Percentiles rank a stretch among this genome's conserved stretches.
These are phyloP conservation scores for Brachionus angularis DNA, from an alignment of 1,140 invertebrate species.

Conservation along the genomic window DNA sequence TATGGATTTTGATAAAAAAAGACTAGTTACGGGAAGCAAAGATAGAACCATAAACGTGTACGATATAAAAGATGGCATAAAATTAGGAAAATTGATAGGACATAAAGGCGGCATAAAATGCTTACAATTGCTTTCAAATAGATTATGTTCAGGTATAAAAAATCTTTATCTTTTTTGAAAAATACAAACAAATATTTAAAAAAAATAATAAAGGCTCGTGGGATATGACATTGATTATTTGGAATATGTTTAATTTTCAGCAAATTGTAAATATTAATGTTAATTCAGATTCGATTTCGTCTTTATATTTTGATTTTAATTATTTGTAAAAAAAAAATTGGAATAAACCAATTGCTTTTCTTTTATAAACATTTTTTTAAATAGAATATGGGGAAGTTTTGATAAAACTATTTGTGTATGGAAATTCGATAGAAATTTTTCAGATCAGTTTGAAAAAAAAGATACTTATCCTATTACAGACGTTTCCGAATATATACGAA, in stretches of 20 bases:
- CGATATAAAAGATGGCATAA: constrained; percentile 19
- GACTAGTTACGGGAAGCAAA: constrained; percentile 19
- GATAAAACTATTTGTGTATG: constrained; percentile 32
- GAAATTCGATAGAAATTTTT: constrained; percentile 11
- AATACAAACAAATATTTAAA: too few relatives aligned
- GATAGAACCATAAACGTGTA: constrained; percentile 24
- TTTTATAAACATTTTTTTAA: too few relatives aligned
- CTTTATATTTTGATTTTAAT: constrained; percentile 28
- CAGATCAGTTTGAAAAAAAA: constrained; percentile 5
- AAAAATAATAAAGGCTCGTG: too few relatives aligned
- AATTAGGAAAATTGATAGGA: constrained; percentile 23
- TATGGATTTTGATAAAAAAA: constrained; percentile 41
- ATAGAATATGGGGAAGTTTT: constrained; percentile 5
- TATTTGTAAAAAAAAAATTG: constrained; percentile 36
- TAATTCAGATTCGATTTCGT: constrained; percentile 11
- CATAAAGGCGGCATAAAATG: constrained; percentile 36
- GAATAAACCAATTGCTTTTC: too few relatives aligned
- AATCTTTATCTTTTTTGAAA: too few relatives aligned
- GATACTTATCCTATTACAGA: background rate
- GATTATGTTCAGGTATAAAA: constrained; percentile 29
- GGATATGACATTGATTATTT: constrained; percentile 27
- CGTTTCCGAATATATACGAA: background rate
- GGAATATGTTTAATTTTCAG: constrained; percentile 37
- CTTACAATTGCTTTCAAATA: constrained; percentile 19
- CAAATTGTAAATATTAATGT: background rate